Evolutionary conservation across 2,888 invertebrate genomes (phyloP).

Genomic region (Psylliodes chrysocephalus): DNA sequence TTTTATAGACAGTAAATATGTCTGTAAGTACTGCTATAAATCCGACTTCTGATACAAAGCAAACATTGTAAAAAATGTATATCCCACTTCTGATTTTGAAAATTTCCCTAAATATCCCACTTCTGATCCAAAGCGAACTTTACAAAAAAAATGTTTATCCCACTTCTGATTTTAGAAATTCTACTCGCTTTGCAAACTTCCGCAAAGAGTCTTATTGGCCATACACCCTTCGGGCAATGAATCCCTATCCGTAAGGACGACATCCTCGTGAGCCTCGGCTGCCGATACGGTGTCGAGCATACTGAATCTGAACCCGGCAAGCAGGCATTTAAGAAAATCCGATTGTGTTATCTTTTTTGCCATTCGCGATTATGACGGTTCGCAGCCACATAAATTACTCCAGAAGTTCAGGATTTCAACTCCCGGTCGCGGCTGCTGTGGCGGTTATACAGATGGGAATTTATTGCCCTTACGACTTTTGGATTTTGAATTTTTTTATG

Average conservation of each 20-base stretch:
- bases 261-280: conserved; percentile 41
- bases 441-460: conserved; percentile 48
- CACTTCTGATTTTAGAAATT: not conserved
- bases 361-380: conserved; percentile 63
- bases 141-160: no score
- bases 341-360: conserved; percentile 66
- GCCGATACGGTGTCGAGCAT: conserved; percentile 55
- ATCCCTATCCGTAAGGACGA: conserved; percentile 37
- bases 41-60: not conserved
- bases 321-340: conserved; percentile 60
- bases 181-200: not conserved
- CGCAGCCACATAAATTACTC: conserved; percentile 60
- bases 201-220: conserved; percentile 21
- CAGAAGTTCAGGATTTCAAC: conserved; percentile 31
- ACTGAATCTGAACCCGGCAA: conserved; percentile 56
- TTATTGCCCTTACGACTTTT: conserved; percentile 62
- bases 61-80: no score
- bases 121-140: no score
- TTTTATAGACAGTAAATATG: no score
- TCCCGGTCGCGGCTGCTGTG: conserved; percentile 1
- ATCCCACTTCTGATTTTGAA: not conserved
- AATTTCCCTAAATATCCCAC: no score
- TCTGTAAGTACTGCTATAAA: no score
- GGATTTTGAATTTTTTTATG: conserved; percentile 48
- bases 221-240: conserved; percentile 35